Conservation (phyloP, 2,888 invertebrate genomes). For the Orthosia gracilis region DNA sequence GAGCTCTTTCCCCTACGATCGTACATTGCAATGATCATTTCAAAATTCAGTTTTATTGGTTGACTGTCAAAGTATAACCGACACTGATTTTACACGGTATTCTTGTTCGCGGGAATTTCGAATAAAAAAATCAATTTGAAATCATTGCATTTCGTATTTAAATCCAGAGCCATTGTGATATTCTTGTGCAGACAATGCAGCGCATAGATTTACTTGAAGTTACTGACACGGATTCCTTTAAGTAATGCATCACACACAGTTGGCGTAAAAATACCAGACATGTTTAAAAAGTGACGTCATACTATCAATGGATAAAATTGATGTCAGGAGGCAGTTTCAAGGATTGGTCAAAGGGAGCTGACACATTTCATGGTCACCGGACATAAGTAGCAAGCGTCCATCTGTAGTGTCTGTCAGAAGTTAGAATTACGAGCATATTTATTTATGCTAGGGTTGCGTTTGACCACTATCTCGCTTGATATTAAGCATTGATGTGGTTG, state of each 20-base stretch:
- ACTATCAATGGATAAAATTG: neutral
- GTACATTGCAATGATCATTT: too few relatives aligned
- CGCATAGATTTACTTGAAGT: conserved; percentile 31
- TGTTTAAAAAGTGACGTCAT: conserved; percentile 17
- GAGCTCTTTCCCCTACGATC: neutral
- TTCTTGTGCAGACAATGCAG: conserved; percentile 7
- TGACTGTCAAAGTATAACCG: neutral
- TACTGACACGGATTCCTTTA: conserved; percentile 11
- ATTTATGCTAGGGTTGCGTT: too few relatives aligned
- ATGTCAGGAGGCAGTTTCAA: neutral
- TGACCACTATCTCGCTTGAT: too few relatives aligned
- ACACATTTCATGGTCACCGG: neutral
- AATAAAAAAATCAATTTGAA: neutral
- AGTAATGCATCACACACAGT: conserved; percentile 32
- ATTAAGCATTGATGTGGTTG: too few relatives aligned
- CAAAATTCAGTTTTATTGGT: too few relatives aligned
- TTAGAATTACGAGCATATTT: neutral
- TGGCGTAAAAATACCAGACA: conserved; percentile 36
- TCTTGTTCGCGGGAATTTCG: neutral
- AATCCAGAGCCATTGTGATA: conserved; percentile 35
- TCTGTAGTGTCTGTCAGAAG: neutral
- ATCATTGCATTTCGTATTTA: conserved; percentile 4
- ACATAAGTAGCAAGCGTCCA: neutral
- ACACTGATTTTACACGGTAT: neutral
- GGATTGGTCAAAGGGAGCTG: conserved; percentile 3